These are phyloP conservation scores for Colostygia pectinataria DNA, from an alignment of 2,888 invertebrate genomes.

Conservation along the genomic window DNA sequence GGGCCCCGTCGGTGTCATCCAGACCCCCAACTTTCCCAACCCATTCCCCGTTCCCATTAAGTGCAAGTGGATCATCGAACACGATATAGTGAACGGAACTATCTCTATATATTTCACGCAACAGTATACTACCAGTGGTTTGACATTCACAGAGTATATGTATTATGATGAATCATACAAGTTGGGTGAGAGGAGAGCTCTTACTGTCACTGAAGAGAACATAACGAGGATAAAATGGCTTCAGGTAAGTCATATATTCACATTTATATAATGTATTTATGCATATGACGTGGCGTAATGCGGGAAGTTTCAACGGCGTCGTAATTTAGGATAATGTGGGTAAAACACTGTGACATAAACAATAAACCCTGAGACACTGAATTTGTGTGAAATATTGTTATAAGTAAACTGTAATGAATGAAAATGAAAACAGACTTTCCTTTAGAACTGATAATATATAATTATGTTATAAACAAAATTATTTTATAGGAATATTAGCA, in stretches of 20 bases:
- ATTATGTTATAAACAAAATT: no score
- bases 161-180: slow-evolving; percentile 88
- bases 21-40: slow-evolving; percentile 93
- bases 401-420: slow-evolving; percentile 17
- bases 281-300: slow-evolving; percentile 11
- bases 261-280: slow-evolving; percentile 23
- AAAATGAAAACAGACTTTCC: slow-evolving; percentile 18
- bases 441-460: neutral
- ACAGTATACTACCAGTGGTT: slow-evolving; percentile 90
- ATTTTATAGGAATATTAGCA: no score
- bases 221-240: slow-evolving; percentile 86
- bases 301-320: slow-evolving; percentile 19
- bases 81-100: slow-evolving; percentile 88
- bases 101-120: slow-evolving; percentile 95
- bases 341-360: slow-evolving; percentile 23
- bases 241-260: slow-evolving; percentile 56
- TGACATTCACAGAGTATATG: slow-evolving; percentile 89
- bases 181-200: slow-evolving; percentile 85
- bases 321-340: slow-evolving; percentile 24
- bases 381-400: slow-evolving; percentile 16
- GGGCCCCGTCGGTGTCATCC: slow-evolving; percentile 86
- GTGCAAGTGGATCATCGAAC: slow-evolving; percentile 93
- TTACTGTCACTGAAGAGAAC: slow-evolving; percentile 88
- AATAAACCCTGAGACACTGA: slow-evolving; percentile 16
- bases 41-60: slow-evolving; percentile 91